Base-by-base conservation (phyloP, 2,888 invertebrate species). In the Parnassius apollo region DNA sequence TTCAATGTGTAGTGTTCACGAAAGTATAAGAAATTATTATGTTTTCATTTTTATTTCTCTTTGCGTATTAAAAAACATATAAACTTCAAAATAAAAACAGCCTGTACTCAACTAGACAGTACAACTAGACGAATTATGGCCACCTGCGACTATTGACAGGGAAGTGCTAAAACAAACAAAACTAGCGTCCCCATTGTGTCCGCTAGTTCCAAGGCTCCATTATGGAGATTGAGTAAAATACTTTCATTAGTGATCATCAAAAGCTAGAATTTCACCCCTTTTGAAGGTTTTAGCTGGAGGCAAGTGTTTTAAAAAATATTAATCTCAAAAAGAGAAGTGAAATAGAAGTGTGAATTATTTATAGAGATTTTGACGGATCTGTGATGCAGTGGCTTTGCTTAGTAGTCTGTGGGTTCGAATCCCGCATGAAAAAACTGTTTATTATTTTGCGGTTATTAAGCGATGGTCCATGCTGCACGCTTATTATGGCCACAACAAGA, bases 111-210 rank as follows among this genome's bases (percentile, higher is more conserved):
- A 13, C 9, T 18, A 48, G 48, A 57, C 48, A 35, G 42, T 59
- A 49, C 68, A 67, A 55, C 59, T 59, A 63, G 59, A 63, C 55
- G 49, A 57, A 66, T 64, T 59, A 66, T 71, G 68, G 66, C 68
- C 76, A 76, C 75, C 76, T 75, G 75, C 68, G 68, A 73, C 70
- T 71, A 72, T 76, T 68, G 73, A 72, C 66, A 71, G 55, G 57
- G 64, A 57, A 66, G 69, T 69, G 66, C 59, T 66, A 72, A 73
- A 74, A 71, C 71, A 75, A 74, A 74, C 68, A 74, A 71, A 54
- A 50, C 63, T 54, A 44, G 61, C 56, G 61, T 18, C 11, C 50
- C 55, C 51, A 45, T 51, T 55, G 52, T 46, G 25, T 48, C 13
- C 52, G 3, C 18, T 25, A 10, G 49, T 54, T n/a, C 54, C 50